phyloP scores from a whole-genome alignment of 2,113 vertebrate genomes.

The Naja naja region DNA sequence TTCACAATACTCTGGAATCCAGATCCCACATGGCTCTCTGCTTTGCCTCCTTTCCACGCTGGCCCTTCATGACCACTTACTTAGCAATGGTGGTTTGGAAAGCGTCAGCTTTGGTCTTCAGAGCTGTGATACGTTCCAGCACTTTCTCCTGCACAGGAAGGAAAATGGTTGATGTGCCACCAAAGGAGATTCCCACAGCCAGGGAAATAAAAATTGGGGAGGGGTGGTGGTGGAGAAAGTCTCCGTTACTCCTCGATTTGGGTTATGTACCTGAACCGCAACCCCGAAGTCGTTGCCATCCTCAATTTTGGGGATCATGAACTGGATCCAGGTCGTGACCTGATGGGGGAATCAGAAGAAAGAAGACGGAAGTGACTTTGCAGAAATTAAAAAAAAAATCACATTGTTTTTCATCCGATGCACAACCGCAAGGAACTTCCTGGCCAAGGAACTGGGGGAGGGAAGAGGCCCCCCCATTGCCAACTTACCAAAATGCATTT shows the following conservation, averaged over 20 bases:
- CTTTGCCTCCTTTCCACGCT: too few species aligned
- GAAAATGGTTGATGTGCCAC: background rate
- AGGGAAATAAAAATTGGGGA: background rate
- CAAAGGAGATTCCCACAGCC: background rate
- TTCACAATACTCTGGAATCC: too few species aligned
- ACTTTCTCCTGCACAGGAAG: conserved; percentile 79
- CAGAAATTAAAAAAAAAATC: too few species aligned
- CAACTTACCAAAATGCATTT: conserved; percentile 77
- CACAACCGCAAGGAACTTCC: background rate
- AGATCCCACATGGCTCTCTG: background rate
- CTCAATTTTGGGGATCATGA: conserved; percentile 87
- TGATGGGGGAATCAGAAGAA: background rate
- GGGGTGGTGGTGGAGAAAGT: fast-evolving
- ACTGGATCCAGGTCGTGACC: conserved; percentile 85
- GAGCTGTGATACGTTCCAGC: conserved; percentile 80
- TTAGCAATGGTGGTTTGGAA: conserved; percentile 81
- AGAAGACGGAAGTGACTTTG: background rate
- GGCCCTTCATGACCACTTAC: conserved; percentile 47
- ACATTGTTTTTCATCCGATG: too few species aligned
- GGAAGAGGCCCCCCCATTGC: background rate
- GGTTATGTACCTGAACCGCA: conserved; percentile 78
- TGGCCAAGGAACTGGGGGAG: background rate
- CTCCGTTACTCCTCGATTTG: fast-evolving
- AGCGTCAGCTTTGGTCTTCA: conserved; percentile 84
- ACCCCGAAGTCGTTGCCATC: conserved; percentile 93